Percentiles rank a stretch among this genome's conserved stretches.
These are phyloP conservation scores for Struthidea cinerea DNA, from an alignment of 2,113 vertebrate species.

Conservation along the genomic window DNA sequence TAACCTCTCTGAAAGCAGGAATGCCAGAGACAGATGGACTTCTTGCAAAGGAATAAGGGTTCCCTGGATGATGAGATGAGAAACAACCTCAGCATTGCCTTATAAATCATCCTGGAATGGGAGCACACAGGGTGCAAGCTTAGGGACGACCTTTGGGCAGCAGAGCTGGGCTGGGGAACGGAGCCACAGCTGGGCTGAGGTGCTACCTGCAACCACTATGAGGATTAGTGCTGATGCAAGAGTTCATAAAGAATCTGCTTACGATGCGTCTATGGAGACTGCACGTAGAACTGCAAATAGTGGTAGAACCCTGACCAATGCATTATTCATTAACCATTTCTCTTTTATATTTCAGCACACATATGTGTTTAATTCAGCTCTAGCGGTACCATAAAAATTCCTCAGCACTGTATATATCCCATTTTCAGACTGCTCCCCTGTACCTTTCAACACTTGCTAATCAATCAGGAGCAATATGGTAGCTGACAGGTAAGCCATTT, in stretches of 20 bases:
- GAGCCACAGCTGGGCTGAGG: neutral
- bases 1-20: neutral
- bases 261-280: neutral
- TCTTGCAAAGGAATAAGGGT: neutral
- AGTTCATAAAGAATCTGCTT: neutral
- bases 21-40: neutral
- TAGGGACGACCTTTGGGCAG: accelerated
- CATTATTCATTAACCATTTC: neutral
- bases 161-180: neutral
- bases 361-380: neutral
- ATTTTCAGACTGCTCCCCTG: neutral
- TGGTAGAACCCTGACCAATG: neutral
- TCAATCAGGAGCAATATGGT: neutral
- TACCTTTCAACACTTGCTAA: neutral
- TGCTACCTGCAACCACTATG: neutral
- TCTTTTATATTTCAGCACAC: neutral
- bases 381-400: neutral
- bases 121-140: neutral
- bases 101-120: neutral
- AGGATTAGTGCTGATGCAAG: neutral
- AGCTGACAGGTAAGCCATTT: neutral
- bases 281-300: neutral
- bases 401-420: neutral
- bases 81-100: neutral
- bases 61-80: neutral